Evolutionary conservation across 2,113 vertebrate species (phyloP).

Genomic region (Excalfactoria chinensis): DNA sequence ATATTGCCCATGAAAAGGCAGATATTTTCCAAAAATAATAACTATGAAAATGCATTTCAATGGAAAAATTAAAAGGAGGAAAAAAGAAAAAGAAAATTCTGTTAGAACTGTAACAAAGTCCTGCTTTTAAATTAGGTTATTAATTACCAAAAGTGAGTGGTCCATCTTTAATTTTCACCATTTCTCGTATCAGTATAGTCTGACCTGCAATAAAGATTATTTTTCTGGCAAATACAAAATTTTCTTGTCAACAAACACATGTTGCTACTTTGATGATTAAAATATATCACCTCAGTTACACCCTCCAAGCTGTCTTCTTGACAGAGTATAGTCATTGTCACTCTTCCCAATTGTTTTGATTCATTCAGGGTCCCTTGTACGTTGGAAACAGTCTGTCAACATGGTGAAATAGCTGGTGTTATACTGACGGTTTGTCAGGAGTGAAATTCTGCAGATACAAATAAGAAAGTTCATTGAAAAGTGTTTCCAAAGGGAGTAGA

Average conservation of each 20-base stretch:
- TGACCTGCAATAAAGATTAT: neutral
- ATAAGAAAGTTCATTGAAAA: neutral
- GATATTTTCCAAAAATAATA: neutral
- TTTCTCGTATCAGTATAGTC: neutral
- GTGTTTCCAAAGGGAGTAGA: neutral
- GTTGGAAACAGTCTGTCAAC: neutral
- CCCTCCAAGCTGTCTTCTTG: neutral
- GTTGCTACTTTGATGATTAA: neutral
- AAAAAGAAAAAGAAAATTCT: neutral
- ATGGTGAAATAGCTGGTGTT: neutral
- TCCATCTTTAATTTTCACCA: neutral
- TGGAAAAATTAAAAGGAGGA: neutral
- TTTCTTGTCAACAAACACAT: neutral
- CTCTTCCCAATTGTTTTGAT: constrained; percentile 18
- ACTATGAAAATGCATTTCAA: neutral
- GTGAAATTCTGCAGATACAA: neutral
- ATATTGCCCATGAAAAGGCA: neutral
- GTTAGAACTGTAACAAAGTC: neutral
- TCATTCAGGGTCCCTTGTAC: neutral
- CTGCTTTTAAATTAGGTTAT: neutral
- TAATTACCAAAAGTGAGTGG: neutral
- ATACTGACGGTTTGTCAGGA: neutral
- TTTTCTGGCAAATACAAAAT: neutral
- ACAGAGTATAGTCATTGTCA: constrained; percentile 6
- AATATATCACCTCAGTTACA: neutral